Percentiles rank a stretch among this genome's conserved stretches.
Evolutionary conservation across 2,797 vertebrate species (phyloP).

Genomic region (Chelonia mydas): DNA sequence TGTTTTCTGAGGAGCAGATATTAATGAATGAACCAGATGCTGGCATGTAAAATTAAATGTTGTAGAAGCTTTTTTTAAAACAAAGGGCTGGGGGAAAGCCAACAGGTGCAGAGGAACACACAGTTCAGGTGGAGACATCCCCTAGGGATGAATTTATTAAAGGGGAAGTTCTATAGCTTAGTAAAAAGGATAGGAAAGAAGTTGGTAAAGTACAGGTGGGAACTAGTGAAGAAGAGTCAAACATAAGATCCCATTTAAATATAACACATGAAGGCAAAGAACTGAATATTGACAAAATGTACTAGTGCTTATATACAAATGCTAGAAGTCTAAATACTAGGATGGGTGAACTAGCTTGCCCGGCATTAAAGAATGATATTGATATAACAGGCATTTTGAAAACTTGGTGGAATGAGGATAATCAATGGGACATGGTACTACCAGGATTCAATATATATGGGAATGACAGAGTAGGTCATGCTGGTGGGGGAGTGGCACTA

Average conservation of each 20-base stretch:
- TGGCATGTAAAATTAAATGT: too few species aligned
- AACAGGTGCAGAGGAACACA: too few species aligned
- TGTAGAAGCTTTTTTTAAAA: too few species aligned
- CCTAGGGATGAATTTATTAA: neutral
- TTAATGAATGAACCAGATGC: neutral
- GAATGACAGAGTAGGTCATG: neutral
- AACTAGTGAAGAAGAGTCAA: neutral
- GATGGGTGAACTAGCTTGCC: too few species aligned
- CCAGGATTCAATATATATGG: neutral
- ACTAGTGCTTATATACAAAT: neutral
- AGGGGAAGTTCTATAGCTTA: too few species aligned
- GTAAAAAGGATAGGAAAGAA: too few species aligned
- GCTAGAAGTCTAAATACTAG: neutral
- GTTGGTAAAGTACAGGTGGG: too few species aligned
- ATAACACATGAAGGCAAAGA: neutral
- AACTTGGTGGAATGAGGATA: neutral
- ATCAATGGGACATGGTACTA: neutral
- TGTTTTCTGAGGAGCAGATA: neutral
- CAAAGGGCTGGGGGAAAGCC: too few species aligned
- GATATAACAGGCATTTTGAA: too few species aligned
- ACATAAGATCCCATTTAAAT: neutral
- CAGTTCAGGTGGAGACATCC: neutral
- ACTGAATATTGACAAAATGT: neutral
- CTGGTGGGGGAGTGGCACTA: neutral
- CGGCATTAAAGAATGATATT: too few species aligned